Percentiles rank a stretch among this genome's conserved stretches.
Conservation (phyloP, 2,797 vertebrate genomes). For the Ciconia nigra region DNA sequence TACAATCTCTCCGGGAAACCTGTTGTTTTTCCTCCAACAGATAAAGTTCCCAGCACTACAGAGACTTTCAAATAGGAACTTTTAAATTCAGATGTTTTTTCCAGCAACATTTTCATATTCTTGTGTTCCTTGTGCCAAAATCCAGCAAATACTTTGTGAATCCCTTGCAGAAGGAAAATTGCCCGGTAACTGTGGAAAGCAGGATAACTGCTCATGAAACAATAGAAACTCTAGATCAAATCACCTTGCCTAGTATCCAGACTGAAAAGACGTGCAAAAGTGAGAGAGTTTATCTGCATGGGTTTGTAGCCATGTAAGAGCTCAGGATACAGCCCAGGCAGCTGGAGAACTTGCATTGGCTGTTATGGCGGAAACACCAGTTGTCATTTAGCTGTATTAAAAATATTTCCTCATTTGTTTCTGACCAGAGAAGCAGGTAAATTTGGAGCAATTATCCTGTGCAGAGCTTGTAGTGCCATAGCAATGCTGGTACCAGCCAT, state of each 20-base stretch:
- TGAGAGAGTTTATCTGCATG: neutral
- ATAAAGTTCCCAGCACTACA: accelerated
- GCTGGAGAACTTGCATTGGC: neutral
- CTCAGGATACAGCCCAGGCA: neutral
- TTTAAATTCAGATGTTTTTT: neutral
- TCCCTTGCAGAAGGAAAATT: neutral
- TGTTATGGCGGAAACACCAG: neutral
- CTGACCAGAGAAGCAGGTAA: neutral
- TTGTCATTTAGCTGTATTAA: neutral
- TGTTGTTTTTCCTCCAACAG: neutral
- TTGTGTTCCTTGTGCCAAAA: neutral
- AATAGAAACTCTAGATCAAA: neutral
- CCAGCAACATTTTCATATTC: neutral
- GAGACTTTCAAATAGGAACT: neutral
- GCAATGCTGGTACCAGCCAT: neutral
- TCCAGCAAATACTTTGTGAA: neutral
- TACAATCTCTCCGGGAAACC: neutral
- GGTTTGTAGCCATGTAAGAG: neutral
- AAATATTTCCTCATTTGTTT: neutral
- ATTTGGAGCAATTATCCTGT: neutral
- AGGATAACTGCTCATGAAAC: neutral
- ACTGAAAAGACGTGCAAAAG: neutral
- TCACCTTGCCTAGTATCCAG: neutral
- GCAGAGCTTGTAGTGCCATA: neutral
- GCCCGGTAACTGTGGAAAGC: neutral